phyloP scores from a whole-genome alignment of 2,888 invertebrate genomes.

The Sphaerophoria taeniata region DNA sequence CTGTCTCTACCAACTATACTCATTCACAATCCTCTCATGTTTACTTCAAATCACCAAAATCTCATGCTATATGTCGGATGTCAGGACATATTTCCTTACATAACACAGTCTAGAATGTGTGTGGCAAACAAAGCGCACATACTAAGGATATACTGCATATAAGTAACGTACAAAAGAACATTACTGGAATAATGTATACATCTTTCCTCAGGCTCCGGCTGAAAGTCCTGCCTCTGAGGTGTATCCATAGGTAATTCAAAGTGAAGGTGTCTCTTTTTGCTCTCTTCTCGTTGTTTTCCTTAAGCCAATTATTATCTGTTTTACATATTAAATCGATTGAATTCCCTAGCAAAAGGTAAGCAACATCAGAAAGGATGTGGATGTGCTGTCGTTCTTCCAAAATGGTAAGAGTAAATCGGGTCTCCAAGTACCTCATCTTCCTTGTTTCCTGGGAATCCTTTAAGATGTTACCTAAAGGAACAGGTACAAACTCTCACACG shows the following conservation, averaged over 20 bases:
- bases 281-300: slow-evolving; percentile 14
- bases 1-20: background rate
- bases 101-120: slow-evolving; percentile 15
- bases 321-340: slow-evolving; percentile 69
- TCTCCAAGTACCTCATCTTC: background rate
- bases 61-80: slow-evolving; percentile 24
- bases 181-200: slow-evolving; percentile 13
- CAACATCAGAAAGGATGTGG: slow-evolving; percentile 46
- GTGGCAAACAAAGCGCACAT: too few species aligned
- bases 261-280: slow-evolving; percentile 50
- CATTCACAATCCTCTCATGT: slow-evolving; percentile 1
- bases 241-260: slow-evolving; percentile 32
- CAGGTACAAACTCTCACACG: slow-evolving; percentile 12
- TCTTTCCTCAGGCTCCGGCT: slow-evolving; percentile 15
- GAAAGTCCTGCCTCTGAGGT: slow-evolving; percentile 18
- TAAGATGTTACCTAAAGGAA: too few species aligned
- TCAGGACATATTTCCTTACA: slow-evolving; percentile 26
- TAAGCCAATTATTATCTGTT: slow-evolving; percentile 62
- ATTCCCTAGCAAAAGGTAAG: slow-evolving; percentile 45
- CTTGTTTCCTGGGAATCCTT: too few species aligned
- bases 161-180: slow-evolving; percentile 8
- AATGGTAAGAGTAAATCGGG: too few species aligned
- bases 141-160: too few species aligned
- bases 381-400: background rate
- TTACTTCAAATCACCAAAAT: slow-evolving; percentile 28